phyloP scores from a whole-genome alignment of 1,140 invertebrate species.

The Archegozetes longisetosus region DNA sequence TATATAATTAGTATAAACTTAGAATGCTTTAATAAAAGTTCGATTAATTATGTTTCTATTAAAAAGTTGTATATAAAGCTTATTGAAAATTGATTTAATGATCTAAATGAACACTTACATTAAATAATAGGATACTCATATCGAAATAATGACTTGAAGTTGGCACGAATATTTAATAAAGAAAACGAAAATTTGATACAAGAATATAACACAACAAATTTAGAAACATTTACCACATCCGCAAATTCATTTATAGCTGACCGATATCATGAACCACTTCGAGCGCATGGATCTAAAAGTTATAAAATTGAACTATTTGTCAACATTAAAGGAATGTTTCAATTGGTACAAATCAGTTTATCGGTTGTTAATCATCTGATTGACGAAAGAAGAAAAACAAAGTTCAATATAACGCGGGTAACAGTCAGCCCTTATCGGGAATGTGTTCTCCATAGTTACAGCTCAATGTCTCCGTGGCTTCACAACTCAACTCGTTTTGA shows the following conservation, averaged over 20 bases:
- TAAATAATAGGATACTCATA: constrained; percentile 2
- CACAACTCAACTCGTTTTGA: constrained; percentile 5
- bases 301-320: neutral
- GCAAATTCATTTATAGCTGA: constrained; percentile 8
- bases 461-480: constrained; percentile 4
- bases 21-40: too few species aligned
- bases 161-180: neutral
- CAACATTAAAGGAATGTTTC: neutral
- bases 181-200: neutral
- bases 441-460: neutral
- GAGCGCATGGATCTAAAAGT: neutral
- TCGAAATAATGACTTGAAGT: constrained; percentile 1
- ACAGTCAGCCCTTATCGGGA: constrained; percentile 1
- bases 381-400: neutral
- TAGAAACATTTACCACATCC: neutral
- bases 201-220: neutral
- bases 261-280: neutral
- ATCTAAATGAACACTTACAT: neutral
- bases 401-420: neutral
- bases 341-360: constrained; percentile 9
- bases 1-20: too few species aligned
- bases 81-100: neutral
- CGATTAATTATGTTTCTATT: too few species aligned
- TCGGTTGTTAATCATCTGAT: constrained; percentile 5
- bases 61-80: too few species aligned